Base-by-base conservation (phyloP, 2,888 invertebrate species). In the Trissolcus japonicus region DNA sequence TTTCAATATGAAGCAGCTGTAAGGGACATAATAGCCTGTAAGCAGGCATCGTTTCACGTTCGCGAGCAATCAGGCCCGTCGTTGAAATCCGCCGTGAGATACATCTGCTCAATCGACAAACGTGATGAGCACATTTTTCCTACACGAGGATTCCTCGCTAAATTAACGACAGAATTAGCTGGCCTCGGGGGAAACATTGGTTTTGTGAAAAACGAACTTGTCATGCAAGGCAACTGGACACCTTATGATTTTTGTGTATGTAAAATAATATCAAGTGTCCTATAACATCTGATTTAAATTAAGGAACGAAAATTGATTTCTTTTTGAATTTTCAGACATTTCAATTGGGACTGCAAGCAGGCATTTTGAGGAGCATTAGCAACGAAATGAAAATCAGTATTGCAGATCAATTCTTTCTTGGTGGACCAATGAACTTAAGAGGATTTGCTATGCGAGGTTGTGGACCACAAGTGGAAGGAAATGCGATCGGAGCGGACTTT, bases 151-250 rank as follows among this genome's bases (percentile, higher is more conserved):
- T 88, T 92, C 6, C 90, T 94, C 80, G 88, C 95, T 6, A 94
- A 94, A 90, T 91, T 95, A 75, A 92, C 92, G 4, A 93, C 95
- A 82, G 98, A 99, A 90, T 91, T 95, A 83, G 96, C 98, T 25
- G 94, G 97, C 0, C 87, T 98, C 6, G 98, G 98, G 9, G 99
- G 99, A 1, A 95, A 97, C 86, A 93, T 97, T n/a, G 94, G 95
- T 14, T 97, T 96, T 88, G 86, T 96, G 29, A 96, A 96, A 90
- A 95, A 95, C 80, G 96, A 96, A 81, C 86, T 94, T 7, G 92
- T 93, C 81, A 88, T 94, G 17, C 95, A 96, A 90, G 89, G 92
- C 17, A 95, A 94, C 88, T 90, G 93, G 83, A 92, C 93, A 0
- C 88, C 95, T 0, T 89, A 92, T 71, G 91, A 91, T 73, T 92